A percentile compares a stretch with the other conserved stretches of the same genome.
Conservation (phyloP, 2,797 vertebrate species). For the Sebastes cheni region DNA sequence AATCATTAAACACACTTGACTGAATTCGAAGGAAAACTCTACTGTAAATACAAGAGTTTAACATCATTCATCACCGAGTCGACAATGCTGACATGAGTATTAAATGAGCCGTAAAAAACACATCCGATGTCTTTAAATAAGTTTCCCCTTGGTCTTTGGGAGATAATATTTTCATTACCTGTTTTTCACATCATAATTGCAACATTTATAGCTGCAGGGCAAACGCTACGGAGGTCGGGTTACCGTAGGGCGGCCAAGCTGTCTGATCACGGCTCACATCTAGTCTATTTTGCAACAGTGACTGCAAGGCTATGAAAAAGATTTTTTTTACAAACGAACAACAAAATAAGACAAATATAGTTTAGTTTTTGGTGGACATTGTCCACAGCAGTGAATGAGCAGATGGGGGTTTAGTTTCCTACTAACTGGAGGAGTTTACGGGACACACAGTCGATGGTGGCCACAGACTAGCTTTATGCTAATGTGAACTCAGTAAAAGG, state of each 20-base stretch:
- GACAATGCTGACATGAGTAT: conserved; percentile 54
- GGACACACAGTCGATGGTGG: background rate
- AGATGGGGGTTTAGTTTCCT: background rate
- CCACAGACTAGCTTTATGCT: background rate
- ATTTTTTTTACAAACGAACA: background rate
- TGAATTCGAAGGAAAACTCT: conserved; percentile 13
- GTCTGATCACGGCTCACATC: conserved; percentile 1
- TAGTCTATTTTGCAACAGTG: background rate
- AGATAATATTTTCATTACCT: conserved; percentile 51
- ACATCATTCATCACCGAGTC: conserved; percentile 29
- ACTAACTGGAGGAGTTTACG: background rate
- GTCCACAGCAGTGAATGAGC: background rate
- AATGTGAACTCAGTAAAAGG: conserved; percentile 27
- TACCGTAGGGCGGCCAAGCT: conserved; percentile 12
- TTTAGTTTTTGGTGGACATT: background rate
- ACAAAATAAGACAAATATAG: background rate
- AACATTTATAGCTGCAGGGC: conserved; percentile 49
- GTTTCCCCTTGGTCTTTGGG: conserved; percentile 37
- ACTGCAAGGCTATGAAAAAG: background rate
- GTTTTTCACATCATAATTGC: conserved; percentile 49
- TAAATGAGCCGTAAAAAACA: conserved; percentile 61
- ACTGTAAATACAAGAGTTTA: conserved; percentile 32
- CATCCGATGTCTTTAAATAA: conserved; percentile 55
- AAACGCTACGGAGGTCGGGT: conserved; percentile 8
- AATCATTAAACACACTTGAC: conserved; percentile 4